These are phyloP conservation scores for Lepidocolaptes lacrymiger DNA, from an alignment of 2,797 vertebrate species.

Conservation along the genomic window DNA sequence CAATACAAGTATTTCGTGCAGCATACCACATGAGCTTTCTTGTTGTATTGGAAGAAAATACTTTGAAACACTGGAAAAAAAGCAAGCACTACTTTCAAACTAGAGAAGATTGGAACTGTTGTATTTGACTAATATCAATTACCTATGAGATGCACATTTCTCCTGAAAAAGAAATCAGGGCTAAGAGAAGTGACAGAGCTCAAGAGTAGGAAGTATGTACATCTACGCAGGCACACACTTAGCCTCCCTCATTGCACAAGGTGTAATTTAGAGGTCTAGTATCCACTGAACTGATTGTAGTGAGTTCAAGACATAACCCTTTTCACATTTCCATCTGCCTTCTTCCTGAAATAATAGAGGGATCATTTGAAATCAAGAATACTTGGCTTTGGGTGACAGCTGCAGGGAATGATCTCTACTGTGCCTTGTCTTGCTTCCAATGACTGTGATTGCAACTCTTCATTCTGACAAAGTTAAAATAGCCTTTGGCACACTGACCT, in stretches of 20 bases:
- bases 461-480: background rate
- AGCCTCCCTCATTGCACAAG: background rate
- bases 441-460: background rate
- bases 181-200: background rate
- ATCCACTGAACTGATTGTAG: background rate
- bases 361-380: background rate
- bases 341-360: background rate
- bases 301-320: background rate
- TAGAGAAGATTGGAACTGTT: background rate
- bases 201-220: background rate
- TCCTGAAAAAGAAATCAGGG: background rate
- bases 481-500: background rate
- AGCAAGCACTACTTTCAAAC: background rate
- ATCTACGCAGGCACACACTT: background rate
- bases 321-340: background rate
- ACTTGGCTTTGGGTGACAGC: background rate
- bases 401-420: background rate
- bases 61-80: conserved; percentile 85
- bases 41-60: conserved; percentile 68
- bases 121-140: background rate
- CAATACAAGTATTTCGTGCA: conserved; percentile 79
- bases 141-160: background rate
- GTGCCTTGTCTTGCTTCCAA: background rate
- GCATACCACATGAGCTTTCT: conserved; percentile 79
- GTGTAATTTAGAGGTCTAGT: background rate